Conservation (phyloP, 2,797 vertebrate genomes). For the Parauchenoglanis ngamensis region DNA sequence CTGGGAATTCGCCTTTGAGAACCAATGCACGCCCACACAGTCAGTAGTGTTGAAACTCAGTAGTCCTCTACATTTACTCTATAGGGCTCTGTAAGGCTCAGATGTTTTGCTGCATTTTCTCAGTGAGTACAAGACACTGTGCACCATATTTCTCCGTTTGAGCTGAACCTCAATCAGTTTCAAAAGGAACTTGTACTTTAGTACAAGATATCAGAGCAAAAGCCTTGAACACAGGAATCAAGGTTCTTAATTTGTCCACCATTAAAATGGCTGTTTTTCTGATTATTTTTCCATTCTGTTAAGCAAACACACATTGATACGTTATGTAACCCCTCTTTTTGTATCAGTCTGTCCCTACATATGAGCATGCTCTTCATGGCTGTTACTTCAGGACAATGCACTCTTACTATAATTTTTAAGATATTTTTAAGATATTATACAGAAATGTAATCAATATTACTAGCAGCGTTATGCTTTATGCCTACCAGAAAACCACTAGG, state of each 20-base stretch:
- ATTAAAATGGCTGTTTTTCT: neutral
- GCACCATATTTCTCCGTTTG: neutral
- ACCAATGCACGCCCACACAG: neutral
- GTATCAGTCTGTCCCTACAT: neutral
- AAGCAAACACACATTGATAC: neutral
- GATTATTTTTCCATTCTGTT: neutral
- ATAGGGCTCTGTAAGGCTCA: neutral
- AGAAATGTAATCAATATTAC: neutral
- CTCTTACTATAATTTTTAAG: neutral
- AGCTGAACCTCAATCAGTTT: neutral
- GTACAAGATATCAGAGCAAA: neutral
- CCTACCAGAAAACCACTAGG: neutral
- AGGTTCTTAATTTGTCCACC: neutral
- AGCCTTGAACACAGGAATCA: neutral
- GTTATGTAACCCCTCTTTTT: neutral
- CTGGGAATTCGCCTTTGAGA: slow-evolving; percentile 21
- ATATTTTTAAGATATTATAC: neutral
- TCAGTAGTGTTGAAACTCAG: neutral
- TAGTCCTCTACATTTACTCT: neutral
- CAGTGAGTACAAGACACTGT: neutral
- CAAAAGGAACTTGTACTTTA: neutral
- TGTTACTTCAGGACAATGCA: neutral
- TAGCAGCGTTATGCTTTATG: neutral
- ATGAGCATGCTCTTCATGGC: neutral
- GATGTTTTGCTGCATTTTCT: neutral